Conservation (phyloP, 92 coral and sea anemone genomes). For the Siderastrea siderea region DNA sequence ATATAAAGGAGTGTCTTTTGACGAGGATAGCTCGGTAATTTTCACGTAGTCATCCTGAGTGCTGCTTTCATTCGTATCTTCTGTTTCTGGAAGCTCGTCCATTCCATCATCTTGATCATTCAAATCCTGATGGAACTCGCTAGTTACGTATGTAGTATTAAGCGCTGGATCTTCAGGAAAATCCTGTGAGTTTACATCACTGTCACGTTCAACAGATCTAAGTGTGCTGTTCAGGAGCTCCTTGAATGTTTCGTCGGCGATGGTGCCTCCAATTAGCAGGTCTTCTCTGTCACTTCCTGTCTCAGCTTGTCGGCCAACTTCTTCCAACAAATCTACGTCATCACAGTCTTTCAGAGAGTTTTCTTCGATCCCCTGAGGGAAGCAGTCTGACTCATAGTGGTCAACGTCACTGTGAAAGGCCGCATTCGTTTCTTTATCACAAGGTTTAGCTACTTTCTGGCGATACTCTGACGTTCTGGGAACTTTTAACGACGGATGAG, state of each 20-base stretch:
- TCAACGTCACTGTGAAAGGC: not conserved
- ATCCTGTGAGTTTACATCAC: not conserved
- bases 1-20: slow-evolving; percentile 39
- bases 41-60: slow-evolving; percentile 22
- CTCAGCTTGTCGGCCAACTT: not conserved
- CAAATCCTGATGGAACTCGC: slow-evolving; percentile 7
- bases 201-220: not conserved
- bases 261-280: not conserved
- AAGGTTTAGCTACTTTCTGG: slow-evolving; percentile 22
- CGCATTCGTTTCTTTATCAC: not conserved
- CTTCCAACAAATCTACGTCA: slow-evolving; percentile 9
- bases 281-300: slow-evolving; percentile 1
- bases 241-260: not conserved
- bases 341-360: slow-evolving; percentile 17
- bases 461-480: slow-evolving; percentile 67
- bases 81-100: slow-evolving; percentile 5
- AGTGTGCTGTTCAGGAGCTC: not conserved
- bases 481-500: slow-evolving; percentile 49
- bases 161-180: slow-evolving; percentile 17
- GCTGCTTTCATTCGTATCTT: slow-evolving; percentile 18
- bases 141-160: not conserved
- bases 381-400: not conserved
- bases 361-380: not conserved
- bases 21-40: slow-evolving; percentile 31
- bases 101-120: not conserved